phyloP scores from a whole-genome alignment of 2,113 vertebrate species.

The Ceyx cyanopectus region DNA sequence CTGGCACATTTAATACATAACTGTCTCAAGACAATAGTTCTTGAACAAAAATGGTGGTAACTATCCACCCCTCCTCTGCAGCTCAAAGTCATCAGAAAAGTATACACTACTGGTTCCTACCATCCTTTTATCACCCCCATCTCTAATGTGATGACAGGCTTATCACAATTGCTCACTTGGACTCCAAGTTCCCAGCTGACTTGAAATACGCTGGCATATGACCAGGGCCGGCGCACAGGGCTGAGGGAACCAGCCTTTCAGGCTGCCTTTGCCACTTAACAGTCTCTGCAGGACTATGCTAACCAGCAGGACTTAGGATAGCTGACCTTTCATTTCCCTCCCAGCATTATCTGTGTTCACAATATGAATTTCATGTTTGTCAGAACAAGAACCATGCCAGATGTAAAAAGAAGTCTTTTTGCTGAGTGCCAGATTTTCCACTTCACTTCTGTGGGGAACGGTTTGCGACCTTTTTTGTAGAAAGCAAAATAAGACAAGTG shows the following conservation, averaged over 20 bases:
- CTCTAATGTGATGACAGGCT: neutral
- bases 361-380: constrained; percentile 57
- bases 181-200: neutral
- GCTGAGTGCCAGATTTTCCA: constrained; percentile 73
- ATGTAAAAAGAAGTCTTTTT: constrained; percentile 63
- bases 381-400: constrained; percentile 58
- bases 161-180: neutral
- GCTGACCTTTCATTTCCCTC: constrained; percentile 67
- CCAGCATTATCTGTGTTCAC: constrained; percentile 28
- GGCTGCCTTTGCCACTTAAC: constrained; percentile 29
- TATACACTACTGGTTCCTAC: neutral
- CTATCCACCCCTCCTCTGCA: neutral
- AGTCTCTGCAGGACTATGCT: constrained; percentile 13
- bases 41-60: neutral
- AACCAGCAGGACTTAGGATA: neutral
- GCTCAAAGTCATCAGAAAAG: neutral
- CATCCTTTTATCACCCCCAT: neutral
- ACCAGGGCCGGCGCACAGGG: neutral
- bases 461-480: constrained; percentile 62
- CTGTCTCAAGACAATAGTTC: neutral
- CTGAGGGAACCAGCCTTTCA: neutral
- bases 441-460: constrained; percentile 61
- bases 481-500: constrained; percentile 79
- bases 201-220: neutral
- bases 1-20: neutral